phyloP scores from a whole-genome alignment of 2,113 vertebrate species.

The Zootoca vivipara region DNA sequence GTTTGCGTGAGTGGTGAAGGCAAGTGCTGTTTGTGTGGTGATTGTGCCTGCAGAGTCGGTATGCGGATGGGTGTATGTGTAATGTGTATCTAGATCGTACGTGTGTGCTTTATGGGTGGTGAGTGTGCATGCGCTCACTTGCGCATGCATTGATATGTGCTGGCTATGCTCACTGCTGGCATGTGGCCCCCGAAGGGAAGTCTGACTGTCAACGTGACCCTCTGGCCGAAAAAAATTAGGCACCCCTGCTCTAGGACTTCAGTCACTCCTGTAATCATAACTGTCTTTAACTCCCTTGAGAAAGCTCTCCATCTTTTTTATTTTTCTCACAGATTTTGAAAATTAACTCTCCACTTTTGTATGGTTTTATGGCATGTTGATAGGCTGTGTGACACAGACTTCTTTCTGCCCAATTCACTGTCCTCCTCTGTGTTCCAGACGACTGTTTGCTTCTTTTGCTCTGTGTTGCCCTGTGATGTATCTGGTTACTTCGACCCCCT shows the following conservation, averaged over 20 bases:
- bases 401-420: background rate
- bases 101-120: too few species aligned
- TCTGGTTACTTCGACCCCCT: slow-evolving; percentile 26
- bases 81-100: too few species aligned
- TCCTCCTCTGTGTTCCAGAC: background rate
- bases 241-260: background rate
- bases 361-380: slow-evolving; percentile 2
- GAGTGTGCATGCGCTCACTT: too few species aligned
- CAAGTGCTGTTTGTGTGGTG: too few species aligned
- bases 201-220: too few species aligned
- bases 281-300: background rate
- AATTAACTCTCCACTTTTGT: slow-evolving; percentile 1
- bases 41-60: too few species aligned
- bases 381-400: background rate
- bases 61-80: too few species aligned
- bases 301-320: background rate
- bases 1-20: too few species aligned
- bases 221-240: too few species aligned
- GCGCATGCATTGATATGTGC: too few species aligned
- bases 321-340: background rate
- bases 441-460: slow-evolving; percentile 33
- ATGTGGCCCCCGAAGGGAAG: too few species aligned
- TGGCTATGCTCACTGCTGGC: too few species aligned
- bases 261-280: background rate
- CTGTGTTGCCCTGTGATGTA: background rate